Evolutionary conservation across 2,113 vertebrate species (phyloP).

Genomic region (Rousettus leschenaultii): DNA sequence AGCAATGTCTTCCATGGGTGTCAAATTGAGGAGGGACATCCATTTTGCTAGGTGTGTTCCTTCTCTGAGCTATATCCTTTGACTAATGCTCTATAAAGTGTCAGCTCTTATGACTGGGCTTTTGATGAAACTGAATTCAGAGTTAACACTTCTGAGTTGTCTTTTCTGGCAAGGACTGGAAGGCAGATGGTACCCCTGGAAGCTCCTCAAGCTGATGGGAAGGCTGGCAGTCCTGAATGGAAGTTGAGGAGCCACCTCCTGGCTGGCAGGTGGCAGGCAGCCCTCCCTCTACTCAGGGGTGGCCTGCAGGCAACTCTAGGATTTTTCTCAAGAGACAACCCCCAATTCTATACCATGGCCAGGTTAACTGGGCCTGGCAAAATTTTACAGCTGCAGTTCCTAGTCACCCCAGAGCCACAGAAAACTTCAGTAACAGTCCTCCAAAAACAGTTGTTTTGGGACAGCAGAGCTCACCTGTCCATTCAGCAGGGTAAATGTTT

Average conservation of each 20-base stretch:
- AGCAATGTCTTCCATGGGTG: neutral
- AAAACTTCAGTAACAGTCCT: neutral
- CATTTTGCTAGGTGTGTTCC: neutral
- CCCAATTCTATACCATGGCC: neutral
- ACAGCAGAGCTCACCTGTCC: neutral
- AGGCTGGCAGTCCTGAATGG: neutral
- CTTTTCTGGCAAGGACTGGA: neutral
- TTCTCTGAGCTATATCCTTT: neutral
- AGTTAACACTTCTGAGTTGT: neutral
- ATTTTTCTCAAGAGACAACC: neutral
- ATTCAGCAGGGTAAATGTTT: neutral
- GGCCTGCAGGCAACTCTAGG: neutral
- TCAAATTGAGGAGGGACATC: neutral
- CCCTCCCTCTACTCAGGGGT: neutral
- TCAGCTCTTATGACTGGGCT: neutral
- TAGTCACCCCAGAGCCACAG: neutral
- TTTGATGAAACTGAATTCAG: neutral
- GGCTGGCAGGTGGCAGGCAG: neutral
- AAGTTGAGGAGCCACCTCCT: neutral
- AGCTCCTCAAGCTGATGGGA: neutral
- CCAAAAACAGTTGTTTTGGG: neutral
- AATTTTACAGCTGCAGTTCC: neutral
- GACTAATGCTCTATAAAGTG: neutral
- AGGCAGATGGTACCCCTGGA: neutral
- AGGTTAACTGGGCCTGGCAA: neutral